Evolutionary conservation across 2,113 vertebrate species (phyloP), one percentile per base, ranked within the genome.

Genomic region (Tiliqua scincoides): DNA sequence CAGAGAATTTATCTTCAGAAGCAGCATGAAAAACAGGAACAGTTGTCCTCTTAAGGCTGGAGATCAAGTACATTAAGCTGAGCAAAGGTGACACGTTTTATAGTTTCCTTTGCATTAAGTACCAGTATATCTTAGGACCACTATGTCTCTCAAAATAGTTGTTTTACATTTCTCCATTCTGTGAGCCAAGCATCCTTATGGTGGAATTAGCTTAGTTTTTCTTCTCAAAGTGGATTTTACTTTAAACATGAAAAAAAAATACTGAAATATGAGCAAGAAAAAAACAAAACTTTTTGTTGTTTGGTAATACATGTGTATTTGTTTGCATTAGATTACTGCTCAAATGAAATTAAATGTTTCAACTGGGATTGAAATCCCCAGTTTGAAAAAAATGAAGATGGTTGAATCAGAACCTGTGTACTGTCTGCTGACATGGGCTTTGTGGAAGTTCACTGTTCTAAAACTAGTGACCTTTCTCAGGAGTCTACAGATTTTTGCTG

Each of bases 51-150:
- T 85, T 12, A 70, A 81, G 77, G 52, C 30, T 83, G 35, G 27
- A 77, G 77, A n/a, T 79, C 77, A 61, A 79, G 85, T 88, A 85
- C 88, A 89, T 85, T 82, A 85, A 70, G 30, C 23, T 80, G 80
- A 87, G 35, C 37, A 27, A 54, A 25, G 65, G 75, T 62, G 52
- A 71, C 52, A 68, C n/a, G 21, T 65, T 85, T 7, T 62, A 35
- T 80, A 91, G 70, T 30, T 35, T 9, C 85, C 88, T 90, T 91
- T 87, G 20, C 83, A 27, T 74, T 84, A 86, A 80, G 75, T 88
- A 59, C 81, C 76, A 88, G 1, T 81, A 15, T 80, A 48, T 43
- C 90, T 79, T 85, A 89, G 37, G 83, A 48, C 73, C 80, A 32
- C 10, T 84, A 63, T 80, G 2, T 30, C 75, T 91, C 65, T 23